Base-by-base conservation (phyloP, 2,113 vertebrate species). In the Mesembrinibis cayennensis region DNA sequence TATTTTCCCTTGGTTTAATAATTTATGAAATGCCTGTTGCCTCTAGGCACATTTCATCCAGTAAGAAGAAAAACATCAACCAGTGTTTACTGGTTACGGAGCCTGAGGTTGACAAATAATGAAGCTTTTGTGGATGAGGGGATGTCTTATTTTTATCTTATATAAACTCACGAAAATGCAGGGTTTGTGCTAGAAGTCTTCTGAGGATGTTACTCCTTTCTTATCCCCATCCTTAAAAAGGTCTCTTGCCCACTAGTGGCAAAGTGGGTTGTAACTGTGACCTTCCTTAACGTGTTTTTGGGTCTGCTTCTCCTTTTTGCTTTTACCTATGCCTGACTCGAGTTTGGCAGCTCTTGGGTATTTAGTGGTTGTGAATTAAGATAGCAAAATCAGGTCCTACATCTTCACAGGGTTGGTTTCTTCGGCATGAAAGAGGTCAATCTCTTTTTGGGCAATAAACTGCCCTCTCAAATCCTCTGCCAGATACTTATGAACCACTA, bases 1-100 rank as follows among this genome's bases (percentile, higher is more conserved):
- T 95, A 52, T 94, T 97, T 96, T 95, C 84, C 47, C 90, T 95
- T 73, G 95, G 97, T 92, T 95, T 92, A 94, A 96, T 97, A 89
- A 93, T 98, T 97, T 96, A 92, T 97, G 78, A 95, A 95, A 74
- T 32, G 88, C 90, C 58, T 89, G 87, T 88, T 90, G 96, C 93
- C 97, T 96, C 73, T 63, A 76, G 95, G 95, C 94, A 78, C 93
- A 9, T 95, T 97, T 93, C 89, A 95, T 96, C 91, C 90, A 96
- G 87, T 92, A 63, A 76, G 91, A 95, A 93, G 74, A 91, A 96
- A 92, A 95, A 91, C 91, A 97, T 91, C 86, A 87, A 80, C 86
- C 89, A 78, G 50, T 94, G 89, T 92, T 96, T 94, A 71, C 89
- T 89, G 77, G 85, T 95, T 78, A 47, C 0, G 2, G 34, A 88